Base-by-base conservation (phyloP, 2,888 invertebrate genomes). In the Prosapia bicincta region DNA sequence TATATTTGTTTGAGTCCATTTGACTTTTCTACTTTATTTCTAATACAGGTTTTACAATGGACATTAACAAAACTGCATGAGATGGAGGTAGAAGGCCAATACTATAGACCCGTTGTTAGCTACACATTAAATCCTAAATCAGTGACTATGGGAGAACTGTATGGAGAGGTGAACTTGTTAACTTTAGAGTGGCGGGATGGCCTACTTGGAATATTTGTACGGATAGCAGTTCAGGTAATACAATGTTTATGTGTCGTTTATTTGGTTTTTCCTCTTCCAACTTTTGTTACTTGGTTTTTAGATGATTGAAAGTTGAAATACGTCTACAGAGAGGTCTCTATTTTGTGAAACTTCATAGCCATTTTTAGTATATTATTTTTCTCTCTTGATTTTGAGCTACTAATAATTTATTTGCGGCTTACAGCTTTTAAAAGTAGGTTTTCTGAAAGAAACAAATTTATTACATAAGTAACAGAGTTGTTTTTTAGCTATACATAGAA, bases 101-200 rank as follows among this genome's bases (percentile, higher is more conserved):
- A 90, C 82, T 93, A 91, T 83, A 89, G 91, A 79, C 88, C 89
- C 0, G 96, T 96, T 0, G 89, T 89, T 80, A 92, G 91, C 76
- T 94, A 92, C 82, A 90, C 92, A 0, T 88, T 97, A 85, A 97
- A 97, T 84, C 97, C 97, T 0, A 97, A 97, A 85, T 93, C 96
- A 32, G 90, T 97, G 13, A 91, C 91, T 0, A 92, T 95, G 83
- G 96, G 95, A 23, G 96, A 97, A 84, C 85, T 97, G 15, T 97
- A 96, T 81, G 97, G 97, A 0, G 94, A 93, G 83, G 91, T 96
- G 0, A 93, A 95, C 84, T 86, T 90, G 13, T 89, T 92, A 80
- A 95, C 96, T 0, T 86, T 96, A 80, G 97, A 97, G 85, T 97
- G 97, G 97, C 91, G 90, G 81, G 97, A 97, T 83, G 97, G 97